phyloP scores from a whole-genome alignment of 2,888 invertebrate genomes.

The Ectropis crepuscularia region DNA sequence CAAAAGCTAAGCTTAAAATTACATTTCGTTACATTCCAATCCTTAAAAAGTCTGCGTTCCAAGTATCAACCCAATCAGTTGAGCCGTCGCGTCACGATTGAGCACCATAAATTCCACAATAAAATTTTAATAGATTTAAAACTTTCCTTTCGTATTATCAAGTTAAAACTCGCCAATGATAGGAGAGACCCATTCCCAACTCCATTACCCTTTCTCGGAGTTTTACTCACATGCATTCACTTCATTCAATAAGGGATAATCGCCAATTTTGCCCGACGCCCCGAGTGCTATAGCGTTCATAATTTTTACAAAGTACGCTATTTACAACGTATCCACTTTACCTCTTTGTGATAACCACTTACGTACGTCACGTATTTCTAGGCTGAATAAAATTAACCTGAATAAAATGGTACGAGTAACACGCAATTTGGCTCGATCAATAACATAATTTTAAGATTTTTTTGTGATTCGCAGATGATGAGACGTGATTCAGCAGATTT shows the following conservation, averaged over 20 bases:
- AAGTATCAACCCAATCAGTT: too few relatives aligned
- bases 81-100: too few relatives aligned
- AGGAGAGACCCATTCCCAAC: slow-evolving; percentile 2
- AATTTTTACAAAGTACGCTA: slow-evolving; percentile 20
- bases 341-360: slow-evolving; percentile 5
- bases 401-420: not conserved
- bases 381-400: too few relatives aligned
- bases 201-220: slow-evolving; percentile 5
- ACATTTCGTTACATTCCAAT: too few relatives aligned
- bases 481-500: too few relatives aligned
- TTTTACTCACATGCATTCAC: slow-evolving; percentile 15
- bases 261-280: slow-evolving; percentile 10
- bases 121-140: too few relatives aligned
- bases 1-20: too few relatives aligned
- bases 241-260: slow-evolving; percentile 24
- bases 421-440: not conserved
- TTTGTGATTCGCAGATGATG: too few relatives aligned
- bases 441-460: not conserved
- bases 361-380: slow-evolving; percentile 5
- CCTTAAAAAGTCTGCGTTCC: too few relatives aligned
- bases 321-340: slow-evolving; percentile 12
- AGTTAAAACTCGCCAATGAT: not conserved
- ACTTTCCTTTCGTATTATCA: too few relatives aligned
- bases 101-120: too few relatives aligned
- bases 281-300: slow-evolving; percentile 20